phyloP scores from a whole-genome alignment of 2,888 invertebrate species.

The Protula sp. region DNA sequence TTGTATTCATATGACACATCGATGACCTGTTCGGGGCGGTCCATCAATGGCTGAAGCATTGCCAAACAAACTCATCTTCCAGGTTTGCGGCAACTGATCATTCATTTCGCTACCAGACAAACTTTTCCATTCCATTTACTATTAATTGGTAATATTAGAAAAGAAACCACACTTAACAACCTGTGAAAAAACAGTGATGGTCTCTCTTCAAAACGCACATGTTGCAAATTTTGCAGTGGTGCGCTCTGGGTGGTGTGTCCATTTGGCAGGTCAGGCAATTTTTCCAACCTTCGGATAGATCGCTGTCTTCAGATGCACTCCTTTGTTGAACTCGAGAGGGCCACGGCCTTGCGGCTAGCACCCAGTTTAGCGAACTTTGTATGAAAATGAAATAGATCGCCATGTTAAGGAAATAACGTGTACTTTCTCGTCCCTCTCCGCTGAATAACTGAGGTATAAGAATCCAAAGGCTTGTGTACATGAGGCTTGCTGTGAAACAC shows the following conservation, averaged over 20 bases:
- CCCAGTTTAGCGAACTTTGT: constrained; percentile 5
- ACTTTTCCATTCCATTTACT: too few relatives aligned
- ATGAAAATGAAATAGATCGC: constrained; percentile 1
- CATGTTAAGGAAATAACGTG: too few relatives aligned
- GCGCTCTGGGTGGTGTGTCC: constrained; percentile 38
- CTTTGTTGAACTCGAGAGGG: too few relatives aligned
- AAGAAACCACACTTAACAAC: too few relatives aligned
- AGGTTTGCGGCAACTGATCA: too few relatives aligned
- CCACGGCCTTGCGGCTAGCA: not conserved
- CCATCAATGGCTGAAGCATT: too few relatives aligned
- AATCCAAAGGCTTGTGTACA: constrained; percentile 1
- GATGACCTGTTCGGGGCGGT: too few relatives aligned
- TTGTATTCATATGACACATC: too few relatives aligned
- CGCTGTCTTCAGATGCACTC: too few relatives aligned
- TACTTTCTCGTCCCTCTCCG: not conserved
- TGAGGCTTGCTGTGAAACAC: not conserved
- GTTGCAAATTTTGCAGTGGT: constrained; percentile 54
- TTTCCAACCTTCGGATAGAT: constrained; percentile 24
- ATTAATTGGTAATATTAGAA: too few relatives aligned
- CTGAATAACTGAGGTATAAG: not conserved
- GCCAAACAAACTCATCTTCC: too few relatives aligned
- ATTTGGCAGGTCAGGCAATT: constrained; percentile 33
- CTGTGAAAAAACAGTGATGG: constrained; percentile 54
- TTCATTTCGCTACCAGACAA: too few relatives aligned
- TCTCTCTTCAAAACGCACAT: constrained; percentile 53